Evolutionary conservation across 2,113 vertebrate species (phyloP).

Genomic region (Pluvianellus socialis): DNA sequence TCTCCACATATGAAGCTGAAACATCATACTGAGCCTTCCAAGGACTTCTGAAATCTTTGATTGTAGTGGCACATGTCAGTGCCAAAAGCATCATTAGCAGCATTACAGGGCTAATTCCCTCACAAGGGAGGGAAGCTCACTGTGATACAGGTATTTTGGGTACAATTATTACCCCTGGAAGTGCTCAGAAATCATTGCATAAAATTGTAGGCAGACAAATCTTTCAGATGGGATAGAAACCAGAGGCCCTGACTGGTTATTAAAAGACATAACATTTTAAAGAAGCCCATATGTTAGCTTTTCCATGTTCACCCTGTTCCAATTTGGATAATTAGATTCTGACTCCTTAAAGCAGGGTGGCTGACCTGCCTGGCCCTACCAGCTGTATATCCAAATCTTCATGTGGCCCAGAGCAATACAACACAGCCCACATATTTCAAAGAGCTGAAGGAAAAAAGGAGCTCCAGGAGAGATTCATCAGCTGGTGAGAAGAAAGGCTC

Average conservation of each 20-base stretch:
- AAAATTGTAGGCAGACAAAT: slow-evolving; percentile 28
- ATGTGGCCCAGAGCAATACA: neutral
- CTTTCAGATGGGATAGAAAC: slow-evolving; percentile 40
- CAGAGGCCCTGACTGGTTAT: slow-evolving; percentile 24
- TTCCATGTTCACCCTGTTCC: slow-evolving; percentile 10
- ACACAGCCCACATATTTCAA: neutral
- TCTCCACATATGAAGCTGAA: neutral
- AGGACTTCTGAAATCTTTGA: neutral
- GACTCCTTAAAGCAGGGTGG: slow-evolving; percentile 26
- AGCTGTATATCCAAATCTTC: slow-evolving; percentile 14
- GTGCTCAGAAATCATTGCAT: neutral
- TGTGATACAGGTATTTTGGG: neutral
- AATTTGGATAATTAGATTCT: slow-evolving; percentile 25
- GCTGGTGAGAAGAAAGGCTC: neutral
- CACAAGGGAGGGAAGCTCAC: neutral
- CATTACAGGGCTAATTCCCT: neutral
- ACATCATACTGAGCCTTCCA: neutral
- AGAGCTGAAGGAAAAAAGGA: neutral
- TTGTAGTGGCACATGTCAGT: neutral
- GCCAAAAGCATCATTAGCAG: neutral
- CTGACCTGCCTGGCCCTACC: slow-evolving; percentile 26
- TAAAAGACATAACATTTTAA: neutral
- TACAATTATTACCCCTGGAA: neutral
- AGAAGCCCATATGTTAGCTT: slow-evolving; percentile 37
- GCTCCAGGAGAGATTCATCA: neutral